These are phyloP conservation scores for Calameuta filiformis DNA, from an alignment of 2,888 invertebrate species.

Conservation along the genomic window DNA sequence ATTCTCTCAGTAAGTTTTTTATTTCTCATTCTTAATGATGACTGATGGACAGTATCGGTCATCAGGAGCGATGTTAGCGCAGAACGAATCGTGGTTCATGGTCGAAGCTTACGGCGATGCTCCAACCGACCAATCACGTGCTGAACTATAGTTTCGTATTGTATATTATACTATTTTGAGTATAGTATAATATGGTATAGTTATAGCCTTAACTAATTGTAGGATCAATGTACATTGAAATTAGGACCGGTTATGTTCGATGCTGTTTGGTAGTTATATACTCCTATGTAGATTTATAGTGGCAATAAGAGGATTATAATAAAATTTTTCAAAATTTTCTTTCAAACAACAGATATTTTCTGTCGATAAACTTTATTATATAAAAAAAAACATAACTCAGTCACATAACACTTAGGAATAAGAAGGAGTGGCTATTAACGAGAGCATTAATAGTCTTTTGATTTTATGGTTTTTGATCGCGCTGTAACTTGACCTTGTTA, in stretches of 20 bases:
- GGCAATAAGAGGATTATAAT: neutral
- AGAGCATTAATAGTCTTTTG: neutral
- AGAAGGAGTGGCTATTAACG: neutral
- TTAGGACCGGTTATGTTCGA: neutral
- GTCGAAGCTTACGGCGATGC: neutral
- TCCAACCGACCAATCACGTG: neutral
- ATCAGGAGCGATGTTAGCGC: neutral
- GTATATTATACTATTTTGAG: neutral
- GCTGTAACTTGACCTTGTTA: neutral
- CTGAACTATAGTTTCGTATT: neutral
- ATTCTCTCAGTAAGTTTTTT: neutral
- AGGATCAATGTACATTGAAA: neutral
- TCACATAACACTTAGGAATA: neutral
- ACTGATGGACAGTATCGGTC: neutral
- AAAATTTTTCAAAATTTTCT: neutral
- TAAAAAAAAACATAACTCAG: neutral
- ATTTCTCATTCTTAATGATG: neutral
- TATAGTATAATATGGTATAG: neutral
- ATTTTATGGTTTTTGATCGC: neutral
- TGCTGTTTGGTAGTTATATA: neutral
- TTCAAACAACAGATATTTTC: neutral
- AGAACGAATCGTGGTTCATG: neutral
- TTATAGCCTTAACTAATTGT: neutral
- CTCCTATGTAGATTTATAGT: neutral
- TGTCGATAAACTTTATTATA: neutral